Base-by-base conservation (phyloP, 1,140 invertebrate species). In the Phymastichus coffea region DNA sequence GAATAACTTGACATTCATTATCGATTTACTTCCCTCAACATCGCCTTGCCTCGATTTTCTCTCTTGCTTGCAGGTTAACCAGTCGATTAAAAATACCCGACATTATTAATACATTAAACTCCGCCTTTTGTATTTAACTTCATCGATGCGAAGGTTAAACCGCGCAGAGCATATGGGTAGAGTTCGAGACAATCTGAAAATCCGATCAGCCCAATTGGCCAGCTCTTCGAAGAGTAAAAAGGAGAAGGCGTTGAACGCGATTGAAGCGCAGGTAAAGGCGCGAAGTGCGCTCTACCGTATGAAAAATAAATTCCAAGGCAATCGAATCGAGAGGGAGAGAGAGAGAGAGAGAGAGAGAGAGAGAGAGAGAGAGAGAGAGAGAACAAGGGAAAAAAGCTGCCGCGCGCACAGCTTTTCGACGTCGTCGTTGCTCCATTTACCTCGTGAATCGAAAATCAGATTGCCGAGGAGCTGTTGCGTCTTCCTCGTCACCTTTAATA, bases 1-100 rank as follows among this genome's bases (percentile, higher is more conserved):
- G 20, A 49, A 49, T 49, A 35, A 49, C 47, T 49, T 49, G 47
- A 49, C 47, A 49, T 49, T 49, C 47, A 35, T 10, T 49, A 49
- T 49, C 19, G 47, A 49, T 49, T 35, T 7, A 2, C 20, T 41
- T 49, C 2, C n/a, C n/a, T n/a, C n/a, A 19, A 12, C 10, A 19
- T 15, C 22, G 26, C 1, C 1, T 10, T 20, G 19, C 23, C 12
- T 19, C 14, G 3, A 30, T 17, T 33, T 48, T 48, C 15, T 15
- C 14, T 48, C 12, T 48, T 33, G 2, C n/a, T n/a, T n/a, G n/a
- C 12, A 28, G 2, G 28, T n/a, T 26, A 49, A 35, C 14, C n/a
- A 48, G 28, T 9, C 7, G 28, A 12, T 49, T 35, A 49, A 49
- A 35, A 49, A 49, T 49, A 49, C 19, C 25, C 7, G 8, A 20